Percentiles rank a stretch among this genome's conserved stretches.
These are phyloP conservation scores for Ammospiza nelsoni DNA, from an alignment of 2,113 vertebrate species.

Conservation along the genomic window DNA sequence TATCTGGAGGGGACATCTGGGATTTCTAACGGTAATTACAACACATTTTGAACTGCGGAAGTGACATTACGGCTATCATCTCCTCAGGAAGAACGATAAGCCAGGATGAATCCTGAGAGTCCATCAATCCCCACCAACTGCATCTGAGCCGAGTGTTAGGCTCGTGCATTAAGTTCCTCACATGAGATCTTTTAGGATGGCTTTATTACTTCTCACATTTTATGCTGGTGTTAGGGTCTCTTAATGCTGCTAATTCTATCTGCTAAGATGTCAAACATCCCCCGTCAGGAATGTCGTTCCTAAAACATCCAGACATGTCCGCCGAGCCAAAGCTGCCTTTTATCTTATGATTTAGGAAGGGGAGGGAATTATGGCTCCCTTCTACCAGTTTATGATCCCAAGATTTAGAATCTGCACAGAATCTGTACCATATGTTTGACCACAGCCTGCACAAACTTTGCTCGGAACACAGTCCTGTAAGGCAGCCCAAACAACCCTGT, in stretches of 20 bases:
- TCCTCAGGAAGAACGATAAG: constrained; percentile 27
- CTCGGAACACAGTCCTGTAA: background rate
- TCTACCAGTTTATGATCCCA: constrained; percentile 55
- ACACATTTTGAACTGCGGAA: constrained; percentile 50
- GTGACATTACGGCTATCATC: constrained; percentile 26
- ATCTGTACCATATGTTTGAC: constrained; percentile 62
- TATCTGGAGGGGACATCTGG: constrained; percentile 39
- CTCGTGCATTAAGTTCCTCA: background rate
- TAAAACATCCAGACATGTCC: background rate
- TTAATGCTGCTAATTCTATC: constrained; percentile 31
- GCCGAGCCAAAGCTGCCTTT: constrained; percentile 30
- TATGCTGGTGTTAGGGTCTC: background rate
- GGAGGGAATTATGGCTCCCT: constrained; percentile 32
- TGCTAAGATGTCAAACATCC: background rate
- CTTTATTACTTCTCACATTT: constrained; percentile 26
- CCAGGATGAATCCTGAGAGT: background rate
- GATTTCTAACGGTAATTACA: background rate
- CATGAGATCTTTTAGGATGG: background rate
- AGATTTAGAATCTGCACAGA: constrained; percentile 60
- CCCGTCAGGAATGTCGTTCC: background rate
- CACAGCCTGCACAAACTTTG: background rate
- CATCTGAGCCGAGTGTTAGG: background rate
- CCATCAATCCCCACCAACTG: background rate
- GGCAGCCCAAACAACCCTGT: background rate
- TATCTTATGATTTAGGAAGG: constrained; percentile 61